Conservation (phyloP, 2,888 invertebrate genomes). For the Orgyia antiqua region DNA sequence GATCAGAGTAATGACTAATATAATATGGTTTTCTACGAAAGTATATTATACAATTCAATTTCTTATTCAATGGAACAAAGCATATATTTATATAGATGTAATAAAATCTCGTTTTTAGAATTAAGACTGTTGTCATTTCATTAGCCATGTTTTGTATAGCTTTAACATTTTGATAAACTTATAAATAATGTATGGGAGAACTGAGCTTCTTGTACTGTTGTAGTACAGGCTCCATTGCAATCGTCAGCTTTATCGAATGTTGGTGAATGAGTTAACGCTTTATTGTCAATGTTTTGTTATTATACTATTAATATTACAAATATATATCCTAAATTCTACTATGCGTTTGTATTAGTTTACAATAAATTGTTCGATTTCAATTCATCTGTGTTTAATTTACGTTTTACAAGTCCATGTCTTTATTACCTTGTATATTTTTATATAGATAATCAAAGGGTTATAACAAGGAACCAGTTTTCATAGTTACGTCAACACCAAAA, state of each 20-base stretch:
- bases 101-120: conserved; percentile 34
- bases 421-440: too few relatives aligned
- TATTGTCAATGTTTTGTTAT: conserved; percentile 71
- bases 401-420: not conserved
- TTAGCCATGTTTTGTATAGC: conserved; percentile 68
- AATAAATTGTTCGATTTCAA: conserved; percentile 73
- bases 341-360: conserved; percentile 75
- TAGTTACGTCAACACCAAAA: too few relatives aligned
- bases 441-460: too few relatives aligned
- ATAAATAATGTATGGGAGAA: conserved; percentile 40
- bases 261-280: conserved; percentile 71
- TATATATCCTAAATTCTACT: conserved; percentile 76
- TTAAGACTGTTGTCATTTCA: conserved; percentile 63
- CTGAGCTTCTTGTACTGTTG: conserved; percentile 11
- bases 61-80: conserved; percentile 19
- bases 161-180: conserved; percentile 63
- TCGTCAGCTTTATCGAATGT: conserved; percentile 67
- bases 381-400: conserved; percentile 13
- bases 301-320: conserved; percentile 69
- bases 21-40: not conserved
- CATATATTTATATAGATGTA: conserved; percentile 25
- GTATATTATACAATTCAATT: too few relatives aligned
- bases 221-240: conserved; percentile 37
- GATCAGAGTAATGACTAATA: too few relatives aligned
- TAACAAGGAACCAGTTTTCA: too few relatives aligned